These are phyloP conservation scores for Speoplatyrhinus poulsoni DNA, from an alignment of 2,113 vertebrate genomes.

Conservation along the genomic window DNA sequence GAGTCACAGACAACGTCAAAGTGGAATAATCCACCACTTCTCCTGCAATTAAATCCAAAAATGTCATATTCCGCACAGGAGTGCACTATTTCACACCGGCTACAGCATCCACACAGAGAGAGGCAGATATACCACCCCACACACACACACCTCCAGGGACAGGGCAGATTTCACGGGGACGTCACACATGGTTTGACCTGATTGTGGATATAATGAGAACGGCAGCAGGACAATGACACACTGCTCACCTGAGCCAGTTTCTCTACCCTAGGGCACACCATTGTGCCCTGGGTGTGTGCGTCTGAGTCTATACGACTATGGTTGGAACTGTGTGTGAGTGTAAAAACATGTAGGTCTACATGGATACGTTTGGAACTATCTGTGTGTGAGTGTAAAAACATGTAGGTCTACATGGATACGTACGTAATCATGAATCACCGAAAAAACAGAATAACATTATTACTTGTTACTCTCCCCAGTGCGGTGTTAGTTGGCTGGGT, in stretches of 20 bases:
- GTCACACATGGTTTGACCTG: slow-evolving; percentile 52
- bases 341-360: background rate
- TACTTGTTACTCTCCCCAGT: slow-evolving; percentile 8
- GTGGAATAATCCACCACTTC: slow-evolving; percentile 20
- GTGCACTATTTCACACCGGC: slow-evolving; percentile 8
- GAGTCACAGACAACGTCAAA: slow-evolving; percentile 31
- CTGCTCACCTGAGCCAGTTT: slow-evolving; percentile 33
- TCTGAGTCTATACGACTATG: background rate
- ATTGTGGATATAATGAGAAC: slow-evolving; percentile 35
- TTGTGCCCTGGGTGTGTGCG: slow-evolving; percentile 31
- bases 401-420: background rate
- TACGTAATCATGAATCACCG: slow-evolving; percentile 25
- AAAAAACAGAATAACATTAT: slow-evolving; percentile 22
- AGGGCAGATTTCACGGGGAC: slow-evolving; percentile 41
- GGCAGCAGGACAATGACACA: slow-evolving; percentile 36
- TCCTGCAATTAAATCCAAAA: slow-evolving; percentile 44
- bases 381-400: background rate
- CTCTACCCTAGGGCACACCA: slow-evolving; percentile 27
- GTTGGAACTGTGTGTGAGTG: background rate
- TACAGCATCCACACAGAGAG: slow-evolving; percentile 10
- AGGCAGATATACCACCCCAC: slow-evolving; percentile 20
- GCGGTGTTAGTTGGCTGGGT: slow-evolving; percentile 12
- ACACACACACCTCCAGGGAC: slow-evolving; percentile 30
- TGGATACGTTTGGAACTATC: background rate
- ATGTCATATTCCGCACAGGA: slow-evolving; percentile 11